phyloP scores from a whole-genome alignment of 2,888 invertebrate species.

The Paralinhomoeus sp. region DNA sequence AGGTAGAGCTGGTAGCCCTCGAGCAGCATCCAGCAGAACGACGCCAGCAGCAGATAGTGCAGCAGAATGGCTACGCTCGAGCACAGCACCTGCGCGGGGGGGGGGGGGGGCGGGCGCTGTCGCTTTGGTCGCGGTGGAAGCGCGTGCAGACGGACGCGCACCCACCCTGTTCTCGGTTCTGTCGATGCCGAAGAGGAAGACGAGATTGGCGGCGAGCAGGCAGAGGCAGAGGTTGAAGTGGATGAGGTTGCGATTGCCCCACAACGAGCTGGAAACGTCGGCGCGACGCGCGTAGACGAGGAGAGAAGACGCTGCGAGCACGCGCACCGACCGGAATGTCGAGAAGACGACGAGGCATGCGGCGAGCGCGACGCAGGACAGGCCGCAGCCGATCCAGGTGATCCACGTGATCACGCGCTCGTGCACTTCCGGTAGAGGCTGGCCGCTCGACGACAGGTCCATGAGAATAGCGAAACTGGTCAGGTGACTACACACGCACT shows the following conservation, averaged over 20 bases:
- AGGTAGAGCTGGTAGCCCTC: conserved; percentile 34
- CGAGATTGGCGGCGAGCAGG: conserved; percentile 62
- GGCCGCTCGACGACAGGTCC: conserved; percentile 15
- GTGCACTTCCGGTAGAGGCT: conserved; percentile 2
- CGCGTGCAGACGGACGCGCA: conserved; percentile 33
- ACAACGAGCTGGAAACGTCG: conserved; percentile 15
- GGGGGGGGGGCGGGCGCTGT: conserved; percentile 42
- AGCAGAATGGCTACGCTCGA: conserved; percentile 28
- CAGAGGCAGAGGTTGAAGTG: conserved; percentile 85
- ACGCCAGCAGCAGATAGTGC: conserved; percentile 31
- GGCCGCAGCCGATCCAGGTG: conserved; percentile 16
- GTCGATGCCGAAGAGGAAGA: conserved; percentile 70
- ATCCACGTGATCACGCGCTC: conserved; percentile 12
- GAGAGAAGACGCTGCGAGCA: conserved; percentile 17
- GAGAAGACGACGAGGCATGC: conserved; percentile 18
- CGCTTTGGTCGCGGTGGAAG: conserved; percentile 80
- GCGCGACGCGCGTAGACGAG: conserved; percentile 19
- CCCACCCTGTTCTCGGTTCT: conserved; percentile 37
- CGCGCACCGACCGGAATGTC: conserved; percentile 16
- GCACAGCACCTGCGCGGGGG: conserved; percentile 16
- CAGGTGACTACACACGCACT: conserved; percentile 20
- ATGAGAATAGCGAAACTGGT: conserved; percentile 23
- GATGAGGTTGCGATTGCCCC: conserved; percentile 60
- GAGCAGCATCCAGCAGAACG: conserved; percentile 35
- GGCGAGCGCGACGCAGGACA: conserved; percentile 18